Evolutionary conservation across 2,113 vertebrate species (phyloP), one percentile per base, ranked within the genome.

Genomic region (Dipodomys merriami): DNA sequence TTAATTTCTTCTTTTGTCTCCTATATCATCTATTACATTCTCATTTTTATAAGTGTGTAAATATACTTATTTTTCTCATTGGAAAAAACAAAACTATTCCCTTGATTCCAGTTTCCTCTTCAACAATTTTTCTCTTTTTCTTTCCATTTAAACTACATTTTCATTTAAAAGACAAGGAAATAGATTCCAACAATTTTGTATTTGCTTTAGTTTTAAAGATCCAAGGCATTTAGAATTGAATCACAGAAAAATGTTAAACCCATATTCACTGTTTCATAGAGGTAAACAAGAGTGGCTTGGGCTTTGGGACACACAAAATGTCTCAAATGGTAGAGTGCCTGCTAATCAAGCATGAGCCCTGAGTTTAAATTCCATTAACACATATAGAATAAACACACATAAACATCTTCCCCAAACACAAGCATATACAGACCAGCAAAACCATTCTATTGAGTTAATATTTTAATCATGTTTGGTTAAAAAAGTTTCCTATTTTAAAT

Each of bases 401-500:
- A 49, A 49, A 49, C 49, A 49, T 12, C 49, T 49, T 12, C 49
- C 49, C 49, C 49, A 12, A 9, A 49, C 8, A 49, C 49, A 49
- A 11, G 11, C 49, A 49, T 12, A 49, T 49, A 13, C 49, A 49
- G 49, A 49, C 11, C 12, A 49, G 49, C 9, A 9, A 68, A 68
- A 39, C 11, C 73, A 64, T 93, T 69, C n/a, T 80, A 27, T 91
- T 76, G 72, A 19, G 33, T 20, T 67, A 86, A 83, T 18, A 39
- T 68, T 71, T 60, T 39, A 7, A 20, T 91, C 57, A 67, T 12
- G 79, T 79, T 86, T 65, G 1, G 71, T 62, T 60, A 39, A 77
- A 90, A 88, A 9, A 25, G 83, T 4, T 19, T 83, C 72, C 49
- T 68, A 7, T 65, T 93, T 83, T 90, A 57, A 84, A 46, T 81